Base-by-base conservation (phyloP, 1,140 invertebrate species). In the Pentalonia nigronervosa region DNA sequence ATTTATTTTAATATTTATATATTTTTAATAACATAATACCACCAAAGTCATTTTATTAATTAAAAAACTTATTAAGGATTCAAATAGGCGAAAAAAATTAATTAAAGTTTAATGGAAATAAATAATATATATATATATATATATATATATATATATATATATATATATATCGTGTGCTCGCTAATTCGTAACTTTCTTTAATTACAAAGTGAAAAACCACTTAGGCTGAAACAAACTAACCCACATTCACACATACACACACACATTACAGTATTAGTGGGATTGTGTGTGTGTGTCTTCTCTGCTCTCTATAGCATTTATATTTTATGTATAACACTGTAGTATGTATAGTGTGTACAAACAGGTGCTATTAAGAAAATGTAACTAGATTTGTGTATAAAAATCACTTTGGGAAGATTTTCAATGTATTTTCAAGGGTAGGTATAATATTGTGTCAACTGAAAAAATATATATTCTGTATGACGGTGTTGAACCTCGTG, bases 41-140 rank as follows among this genome's bases (percentile, higher is more conserved):
- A 76, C n/a, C 36, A 86, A 23, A 83, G 17, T 1, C 9, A 45
- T 30, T 7, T 1, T 84, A 7, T 83, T 25, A 84, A 41, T 84
- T 48, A 30, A 48, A 47, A 48, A 87, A n/a, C 3, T 47, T 21
- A 20, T n/a, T 14, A 48, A 48, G 4, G 14, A 48, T 48, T n/a
- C 47, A 0, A 87, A 87, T 7, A 7, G 7, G 84, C 4, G 7
- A 21, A 45, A n/a, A n/a, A 86, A 47, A 87, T 47, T 2, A 87
- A 47, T n/a, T 30, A 48, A n/a, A 48, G 30, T 87, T 48, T 6
- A 25, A 41, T 84, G 7, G 20, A 84, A 45, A 84, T 84, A 9
- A 84, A 84, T 76, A 76, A 53, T 60, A 60, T 60, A 76, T 60
- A n/a, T n/a, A n/a, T n/a, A n/a, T n/a, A n/a, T n/a, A n/a, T n/a